A percentile compares a stretch with the other conserved stretches of the same genome.
phyloP scores from a whole-genome alignment of 2,113 vertebrate species.

The Rattus rattus region DNA sequence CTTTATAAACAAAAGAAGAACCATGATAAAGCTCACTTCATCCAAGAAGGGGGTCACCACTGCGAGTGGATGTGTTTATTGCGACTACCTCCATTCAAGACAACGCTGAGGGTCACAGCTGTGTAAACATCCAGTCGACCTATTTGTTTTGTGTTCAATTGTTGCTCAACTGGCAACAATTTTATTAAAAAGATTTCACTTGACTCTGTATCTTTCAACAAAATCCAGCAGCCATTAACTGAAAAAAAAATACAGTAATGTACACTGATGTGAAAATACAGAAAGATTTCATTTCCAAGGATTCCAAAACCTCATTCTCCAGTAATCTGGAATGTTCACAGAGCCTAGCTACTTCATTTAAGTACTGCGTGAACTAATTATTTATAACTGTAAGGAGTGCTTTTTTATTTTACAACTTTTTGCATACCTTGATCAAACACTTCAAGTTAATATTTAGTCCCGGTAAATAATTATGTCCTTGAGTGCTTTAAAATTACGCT shows the following conservation, averaged over 20 bases:
- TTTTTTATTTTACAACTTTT: constrained; percentile 62
- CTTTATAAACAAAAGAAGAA: constrained; percentile 84
- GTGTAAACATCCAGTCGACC: constrained; percentile 71
- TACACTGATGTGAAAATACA: constrained; percentile 44
- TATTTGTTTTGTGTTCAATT: constrained; percentile 78
- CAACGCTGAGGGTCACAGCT: background rate
- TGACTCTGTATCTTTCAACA: constrained; percentile 75
- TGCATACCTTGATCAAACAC: constrained; percentile 65
- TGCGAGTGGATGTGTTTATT: constrained; percentile 81
- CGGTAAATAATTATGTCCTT: constrained; percentile 83
- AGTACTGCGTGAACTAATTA: constrained; percentile 46
- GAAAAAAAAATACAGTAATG: constrained; percentile 49
- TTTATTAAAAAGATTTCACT: constrained; percentile 86
- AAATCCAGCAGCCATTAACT: constrained; percentile 61
- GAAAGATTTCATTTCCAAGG: constrained; percentile 63
- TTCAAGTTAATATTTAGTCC: constrained; percentile 81
- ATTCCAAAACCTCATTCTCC: constrained; percentile 57
- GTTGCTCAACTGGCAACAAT: constrained; percentile 74
- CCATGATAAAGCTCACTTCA: constrained; percentile 77
- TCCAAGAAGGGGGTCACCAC: constrained; percentile 68
- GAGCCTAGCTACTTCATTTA: constrained; percentile 58
- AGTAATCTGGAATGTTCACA: background rate
- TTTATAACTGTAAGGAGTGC: constrained; percentile 39
- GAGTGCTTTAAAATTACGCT: constrained; percentile 82
- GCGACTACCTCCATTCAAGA: constrained; percentile 76